Base-by-base conservation (phyloP, 23 tunicate species). In the Clavelina lepadiformis region DNA sequence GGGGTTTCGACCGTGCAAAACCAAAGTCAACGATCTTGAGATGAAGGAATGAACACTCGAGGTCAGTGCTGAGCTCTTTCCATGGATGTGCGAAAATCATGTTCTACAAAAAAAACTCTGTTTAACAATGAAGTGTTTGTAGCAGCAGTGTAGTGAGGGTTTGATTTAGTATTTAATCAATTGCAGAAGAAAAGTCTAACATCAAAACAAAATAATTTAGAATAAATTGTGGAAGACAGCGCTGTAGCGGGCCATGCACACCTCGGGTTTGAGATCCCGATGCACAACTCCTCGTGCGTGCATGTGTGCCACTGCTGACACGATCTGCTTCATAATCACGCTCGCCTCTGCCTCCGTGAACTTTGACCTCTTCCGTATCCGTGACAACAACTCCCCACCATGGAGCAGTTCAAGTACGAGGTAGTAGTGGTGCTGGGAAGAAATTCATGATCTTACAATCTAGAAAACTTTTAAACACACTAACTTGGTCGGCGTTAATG, bases 241-340 rank as follows among this genome's bases (percentile, higher is more conserved):
- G 50, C 13, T 11, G 50, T 44, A 18, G 13, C 18, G 50, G 18
- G 50, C 30, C 31, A n/a, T n/a, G 34, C 57, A 13, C 27, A 89
- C 97, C 89, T 89, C 97, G 4, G 97, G 97, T 58, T 89, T 89
- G 3, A 89, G 46, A 45, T 89, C 97, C 15, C 97, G 67, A 70
- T 89, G 97, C 3, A 89, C 89, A 37, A 89, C 82, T 18, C 62
- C 79, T 35, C 75, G 81, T 3, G 73, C 47, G 51, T 89, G 97
- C 97, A 89, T 89, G 74, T 67, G 73, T 32, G 82, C 80, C 11
- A 89, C 89, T 3, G 97, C 97, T 5, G 83, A 67, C 2, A 79
- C 82, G 32, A 89, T 71, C 41, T 89, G 97, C 31, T 74, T 75
- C 59, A 89, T 63, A 15, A 89, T 81, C 15, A 74, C 33, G 35